Evolutionary conservation across 30 jellyfish, hydroid and myxozoan genomes (phyloP).

Genomic region (Aurelia sp.): DNA sequence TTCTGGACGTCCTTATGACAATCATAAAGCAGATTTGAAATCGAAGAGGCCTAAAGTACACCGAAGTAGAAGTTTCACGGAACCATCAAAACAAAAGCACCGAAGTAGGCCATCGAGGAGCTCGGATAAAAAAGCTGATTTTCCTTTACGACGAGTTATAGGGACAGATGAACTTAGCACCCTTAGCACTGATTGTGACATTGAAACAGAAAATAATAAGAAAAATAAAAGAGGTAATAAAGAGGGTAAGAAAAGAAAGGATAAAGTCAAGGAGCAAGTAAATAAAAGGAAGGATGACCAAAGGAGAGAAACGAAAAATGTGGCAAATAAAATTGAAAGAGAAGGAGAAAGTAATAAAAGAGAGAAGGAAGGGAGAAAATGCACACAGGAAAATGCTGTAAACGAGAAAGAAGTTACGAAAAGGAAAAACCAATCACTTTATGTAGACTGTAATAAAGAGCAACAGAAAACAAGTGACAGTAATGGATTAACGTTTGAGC

Average conservation of each 20-base stretch:
- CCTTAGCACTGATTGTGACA: background rate
- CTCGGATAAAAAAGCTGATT: constrained; percentile 14
- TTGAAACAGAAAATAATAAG: background rate
- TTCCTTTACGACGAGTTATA: constrained; percentile 60
- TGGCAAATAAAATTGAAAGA: no score
- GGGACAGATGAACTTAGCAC: constrained; percentile 57
- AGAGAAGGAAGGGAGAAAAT: no score
- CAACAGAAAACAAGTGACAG: no score
- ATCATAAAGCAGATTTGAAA: constrained; percentile 5
- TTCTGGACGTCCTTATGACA: constrained; percentile 39
- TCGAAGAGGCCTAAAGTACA: constrained; percentile 39
- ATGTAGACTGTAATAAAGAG: no score
- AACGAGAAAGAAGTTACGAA: background rate
- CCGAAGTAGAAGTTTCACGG: constrained; percentile 61
- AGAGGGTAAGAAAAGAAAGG: background rate
- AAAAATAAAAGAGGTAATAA: background rate
- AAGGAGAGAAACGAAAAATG: no score
- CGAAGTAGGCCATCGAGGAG: constrained; percentile 11
- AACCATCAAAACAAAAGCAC: constrained; percentile 39
- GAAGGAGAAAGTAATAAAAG: no score
- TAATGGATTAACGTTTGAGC: no score
- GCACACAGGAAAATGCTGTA: background rate
- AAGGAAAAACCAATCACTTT: background rate
- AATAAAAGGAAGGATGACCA: no score
- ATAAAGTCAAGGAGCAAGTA: no score